Evolutionary conservation across 2,797 vertebrate species (phyloP).

Genomic region (Nyctalus aviator): DNA sequence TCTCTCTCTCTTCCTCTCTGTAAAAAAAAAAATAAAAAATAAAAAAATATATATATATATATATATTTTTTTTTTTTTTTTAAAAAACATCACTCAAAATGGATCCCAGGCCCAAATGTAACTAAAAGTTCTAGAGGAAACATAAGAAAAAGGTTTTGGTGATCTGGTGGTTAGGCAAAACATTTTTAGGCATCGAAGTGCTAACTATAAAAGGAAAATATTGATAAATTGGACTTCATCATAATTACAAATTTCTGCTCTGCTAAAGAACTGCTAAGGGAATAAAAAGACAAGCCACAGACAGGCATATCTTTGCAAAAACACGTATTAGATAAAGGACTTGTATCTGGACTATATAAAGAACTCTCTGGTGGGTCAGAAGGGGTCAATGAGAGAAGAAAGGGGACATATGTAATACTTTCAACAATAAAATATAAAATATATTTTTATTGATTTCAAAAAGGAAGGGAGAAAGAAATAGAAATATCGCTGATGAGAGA

Average conservation of each 20-base stretch:
- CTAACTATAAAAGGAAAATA: background rate
- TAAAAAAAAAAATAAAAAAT: too few species aligned
- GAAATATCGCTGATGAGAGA: too few species aligned
- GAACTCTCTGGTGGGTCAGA: background rate
- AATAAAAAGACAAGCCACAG: background rate
- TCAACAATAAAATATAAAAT: too few species aligned
- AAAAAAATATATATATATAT: too few species aligned
- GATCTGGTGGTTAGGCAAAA: background rate
- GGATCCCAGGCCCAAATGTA: background rate
- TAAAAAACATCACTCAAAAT: background rate
- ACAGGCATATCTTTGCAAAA: background rate
- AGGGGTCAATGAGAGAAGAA: too few species aligned
- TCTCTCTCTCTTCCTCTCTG: too few species aligned
- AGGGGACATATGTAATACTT: too few species aligned
- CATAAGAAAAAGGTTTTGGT: background rate
- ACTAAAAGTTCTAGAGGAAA: background rate
- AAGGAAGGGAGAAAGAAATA: too few species aligned
- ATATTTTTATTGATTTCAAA: too few species aligned
- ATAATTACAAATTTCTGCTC: background rate
- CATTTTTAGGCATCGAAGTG: background rate
- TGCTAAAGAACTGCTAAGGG: background rate
- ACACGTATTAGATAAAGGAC: background rate
- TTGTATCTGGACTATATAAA: conserved; percentile 1
- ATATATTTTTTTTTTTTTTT: too few species aligned
- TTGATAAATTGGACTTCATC: background rate